Base-by-base conservation (phyloP, 2,888 invertebrate species). In the Euplexia lucipara region DNA sequence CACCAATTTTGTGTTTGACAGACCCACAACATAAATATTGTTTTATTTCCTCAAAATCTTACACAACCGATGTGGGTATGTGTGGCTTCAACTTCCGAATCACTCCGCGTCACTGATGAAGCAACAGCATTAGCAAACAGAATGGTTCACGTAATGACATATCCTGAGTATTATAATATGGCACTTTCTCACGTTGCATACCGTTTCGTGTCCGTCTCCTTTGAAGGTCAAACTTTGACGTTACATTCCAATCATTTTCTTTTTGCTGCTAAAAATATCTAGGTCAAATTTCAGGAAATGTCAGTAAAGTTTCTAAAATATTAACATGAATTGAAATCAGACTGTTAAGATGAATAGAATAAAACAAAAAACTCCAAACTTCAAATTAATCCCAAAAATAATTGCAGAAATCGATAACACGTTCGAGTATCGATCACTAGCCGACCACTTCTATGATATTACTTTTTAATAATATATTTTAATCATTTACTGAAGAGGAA, bases 121-220 rank as follows among this genome's bases (percentile, higher is more conserved):
- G 70, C 41, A 57, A 70, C 37, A 53, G 32, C 7, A 47, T 47
- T 35, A 26, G 12, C 30, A 56, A 44, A 51, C 49, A n/a, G 42
- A 64, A 7, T 22, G 22, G 45, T 52, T 68, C 60, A 72, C 75
- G 66, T 72, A 79, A 79, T 42, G 41, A 0, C 47, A 71, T 54
- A 75, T 79, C 57, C 78, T 78, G 72, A 54, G 67, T 20, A 67
- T 58, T 68, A 34, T 68, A 34, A 53, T 35, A 35, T 65, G 49
- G 61, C 60, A 82, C 72, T 75, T 75, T 78, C 78, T 41, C 54
- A 30, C 44, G 68, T 68, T 18, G 57, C 22, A 57, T 66, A 48
- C 67, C 68, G 48, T 42, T 67, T 57, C 47, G 42, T 35, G 30
- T 56, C 41, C 41, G 47, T 22, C 20, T 42, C 2, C 1, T 30